A percentile compares a stretch with the other conserved stretches of the same genome.
Evolutionary conservation across 2,888 invertebrate genomes (phyloP).

Genomic region (Eudasyphora cyanicolor): DNA sequence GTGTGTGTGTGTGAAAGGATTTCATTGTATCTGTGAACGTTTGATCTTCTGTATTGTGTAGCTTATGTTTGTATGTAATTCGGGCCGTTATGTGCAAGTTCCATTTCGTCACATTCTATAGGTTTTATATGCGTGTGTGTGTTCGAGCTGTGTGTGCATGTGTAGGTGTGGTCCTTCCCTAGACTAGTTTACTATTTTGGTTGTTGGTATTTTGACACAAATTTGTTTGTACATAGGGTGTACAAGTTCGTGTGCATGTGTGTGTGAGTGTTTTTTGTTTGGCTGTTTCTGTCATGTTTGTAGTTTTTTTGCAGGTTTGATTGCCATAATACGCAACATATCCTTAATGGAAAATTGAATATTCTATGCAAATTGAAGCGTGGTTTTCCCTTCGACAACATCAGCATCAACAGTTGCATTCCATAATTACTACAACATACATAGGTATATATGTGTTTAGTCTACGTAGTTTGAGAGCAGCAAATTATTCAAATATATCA

Average conservation of each 20-base stretch:
- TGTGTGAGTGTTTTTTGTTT: background rate
- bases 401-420: background rate
- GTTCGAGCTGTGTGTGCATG: background rate
- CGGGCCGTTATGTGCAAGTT: background rate
- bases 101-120: no score
- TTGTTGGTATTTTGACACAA: slow-evolving; percentile 13
- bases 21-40: background rate
- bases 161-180: background rate
- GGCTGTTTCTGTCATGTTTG: background rate
- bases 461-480: no score
- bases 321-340: slow-evolving; percentile 51
- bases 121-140: slow-evolving; percentile 20
- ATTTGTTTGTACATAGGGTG: background rate
- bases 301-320: slow-evolving; percentile 19
- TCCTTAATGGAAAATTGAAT: slow-evolving; percentile 61
- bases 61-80: background rate
- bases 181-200: background rate
- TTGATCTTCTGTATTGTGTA: no score
- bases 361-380: slow-evolving; percentile 52
- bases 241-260: background rate
- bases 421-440: no score
- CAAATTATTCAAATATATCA: no score
- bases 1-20: background rate
- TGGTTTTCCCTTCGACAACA: background rate
- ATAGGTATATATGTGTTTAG: no score